Conservation (phyloP, 2,113 vertebrate species). For the Eulemur rufifrons region DNA sequence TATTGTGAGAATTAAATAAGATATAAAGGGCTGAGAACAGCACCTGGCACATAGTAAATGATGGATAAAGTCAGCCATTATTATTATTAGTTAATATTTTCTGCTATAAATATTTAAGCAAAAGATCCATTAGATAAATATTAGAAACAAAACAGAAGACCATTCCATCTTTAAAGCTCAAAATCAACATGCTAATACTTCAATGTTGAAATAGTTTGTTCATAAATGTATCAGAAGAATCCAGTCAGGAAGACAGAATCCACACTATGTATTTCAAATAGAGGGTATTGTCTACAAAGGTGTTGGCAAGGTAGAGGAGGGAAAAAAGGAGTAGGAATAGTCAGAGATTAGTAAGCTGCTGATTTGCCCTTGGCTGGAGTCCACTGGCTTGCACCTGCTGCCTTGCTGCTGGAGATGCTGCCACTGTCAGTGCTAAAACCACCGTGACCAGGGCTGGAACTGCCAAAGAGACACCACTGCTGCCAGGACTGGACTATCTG, state of each 20-base stretch:
- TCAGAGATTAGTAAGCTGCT: not conserved
- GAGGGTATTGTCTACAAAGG: not conserved
- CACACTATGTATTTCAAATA: not conserved
- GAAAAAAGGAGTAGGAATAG: not conserved
- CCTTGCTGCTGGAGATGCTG: not conserved
- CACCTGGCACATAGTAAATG: not conserved
- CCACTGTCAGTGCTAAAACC: not conserved
- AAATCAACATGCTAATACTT: not conserved
- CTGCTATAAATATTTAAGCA: not conserved
- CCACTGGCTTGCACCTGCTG: not conserved
- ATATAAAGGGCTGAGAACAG: not conserved
- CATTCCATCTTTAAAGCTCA: not conserved
- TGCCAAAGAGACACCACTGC: not conserved
- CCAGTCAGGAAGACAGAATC: not conserved
- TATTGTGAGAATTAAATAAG: not conserved
- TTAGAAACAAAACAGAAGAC: not conserved
- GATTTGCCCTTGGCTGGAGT: accelerated
- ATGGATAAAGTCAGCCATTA: not conserved
- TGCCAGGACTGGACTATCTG: not conserved
- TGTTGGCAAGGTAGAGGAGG: not conserved
- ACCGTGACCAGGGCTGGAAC: not conserved
- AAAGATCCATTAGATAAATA: not conserved
- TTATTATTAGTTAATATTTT: not conserved
- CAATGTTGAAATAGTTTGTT: not conserved
- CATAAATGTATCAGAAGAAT: not conserved